Evolutionary conservation across 2,888 invertebrate genomes (phyloP), one percentile per base, ranked within the genome.

Genomic region (Drosophila cracens): DNA sequence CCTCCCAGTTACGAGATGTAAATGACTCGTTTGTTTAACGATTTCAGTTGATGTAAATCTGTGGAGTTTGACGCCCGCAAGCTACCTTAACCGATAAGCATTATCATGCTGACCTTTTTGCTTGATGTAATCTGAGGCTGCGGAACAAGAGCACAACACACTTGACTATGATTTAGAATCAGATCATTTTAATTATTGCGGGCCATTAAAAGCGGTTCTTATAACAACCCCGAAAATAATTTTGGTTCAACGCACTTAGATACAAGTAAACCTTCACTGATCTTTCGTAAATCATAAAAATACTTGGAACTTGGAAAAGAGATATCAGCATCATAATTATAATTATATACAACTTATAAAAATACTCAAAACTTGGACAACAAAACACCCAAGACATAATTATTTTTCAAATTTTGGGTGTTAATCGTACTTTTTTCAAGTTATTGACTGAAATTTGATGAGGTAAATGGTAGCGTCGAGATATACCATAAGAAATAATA

Each of bases 1-100:
- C 16, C 21, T 2, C 7, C 25, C 46, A 16, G 25, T 25, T 25
- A 16, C 25, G 7, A 16, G 16, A 16, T 46, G 25, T 46, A 46
- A 46, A 25, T 16, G 25, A 16, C 0, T 46, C 46, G 46, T 25
- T 46, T 46, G 25, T 29, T 52, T 31, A n/a, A 40, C 21, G 5
- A 46, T 36, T 57, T 27, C 67, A 72, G 81, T 79, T 75, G 74
- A 76, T 70, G 67, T 73, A 59, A 53, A 58, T 63, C 74, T 65
- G 64, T 16, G 29, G 51, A 52, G 64, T 21, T 57, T 40, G 10
- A 31, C n/a, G 38, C 29, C 38, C n/a, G 4, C 5, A 8, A 10
- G 4, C 31, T 10, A 29, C 69, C 57, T 74, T 81, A 85, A 87
- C 88, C 86, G 86, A 87, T 85, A 85, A 87, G 74, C 48, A 38